Base-by-base conservation (phyloP, 2,113 vertebrate genomes). In the Scortum barcoo region DNA sequence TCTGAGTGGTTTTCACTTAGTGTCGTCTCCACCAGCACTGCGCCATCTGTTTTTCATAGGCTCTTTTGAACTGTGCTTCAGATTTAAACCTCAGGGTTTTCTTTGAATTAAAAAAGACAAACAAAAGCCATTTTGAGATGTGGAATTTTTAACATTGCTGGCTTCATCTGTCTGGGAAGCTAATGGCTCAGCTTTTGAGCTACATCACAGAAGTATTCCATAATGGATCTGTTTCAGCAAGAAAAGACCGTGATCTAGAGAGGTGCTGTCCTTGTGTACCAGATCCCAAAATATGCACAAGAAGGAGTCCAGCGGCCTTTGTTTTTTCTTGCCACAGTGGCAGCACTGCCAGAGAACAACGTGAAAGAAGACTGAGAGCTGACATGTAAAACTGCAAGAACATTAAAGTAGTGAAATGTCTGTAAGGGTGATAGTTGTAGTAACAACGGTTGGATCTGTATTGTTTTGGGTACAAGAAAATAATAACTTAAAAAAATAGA, bases 41-140 rank as follows among this genome's bases (percentile, higher is more conserved):
- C 58, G 26, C 46, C 68, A 71, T 81, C 38, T 71, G 72, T 44
- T 76, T 72, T 79, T 42, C 61, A 42, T 38, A 19, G 24, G 26
- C 14, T 9, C 9, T 63, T 78, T 65, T 33, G n/a, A 63, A 53
- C 28, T 22, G 30, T 30, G 33, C 28, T 66, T 46, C 26, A 61
- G 13, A 38, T 58, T 74, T 66, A 20, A 75, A 33, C 7, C n/a
- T 16, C 54, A 46, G 10, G 24, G 54, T 38, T 44, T 36, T 1
- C 51, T 54, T 48, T 36, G 28, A 36, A n/a, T 6, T 53, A 62
- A 5, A 36, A 71, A 24, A 54, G 9, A 16, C 46, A 66, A 67
- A 48, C 48, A 24, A 50, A 48, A 58, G 20, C 7, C 6, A 5
- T 6, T 83, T 75, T 36, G 20, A 66, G 65, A 20, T 58, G 9